Conservation (phyloP, 2,797 vertebrate genomes). For the Girardinus metallicus region DNA sequence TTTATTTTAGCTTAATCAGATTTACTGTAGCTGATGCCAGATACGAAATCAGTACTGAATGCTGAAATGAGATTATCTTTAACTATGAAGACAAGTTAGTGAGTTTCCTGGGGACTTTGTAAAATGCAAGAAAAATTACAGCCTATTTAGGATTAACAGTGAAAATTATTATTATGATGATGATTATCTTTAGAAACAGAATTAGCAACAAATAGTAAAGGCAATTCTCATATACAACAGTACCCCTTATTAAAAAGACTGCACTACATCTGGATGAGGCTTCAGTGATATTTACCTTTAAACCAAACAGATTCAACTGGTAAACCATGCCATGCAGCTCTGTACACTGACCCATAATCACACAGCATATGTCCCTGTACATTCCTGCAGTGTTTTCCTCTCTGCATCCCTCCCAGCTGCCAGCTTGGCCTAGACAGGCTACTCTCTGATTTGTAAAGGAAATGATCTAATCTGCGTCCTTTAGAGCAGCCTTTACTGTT, state of each 20-base stretch:
- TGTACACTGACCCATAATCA: neutral
- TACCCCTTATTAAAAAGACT: neutral
- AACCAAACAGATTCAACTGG: too few relatives aligned
- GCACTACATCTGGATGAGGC: neutral
- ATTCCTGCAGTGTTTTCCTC: conserved; percentile 17
- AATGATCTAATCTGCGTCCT: conserved; percentile 79
- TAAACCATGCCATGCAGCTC: neutral
- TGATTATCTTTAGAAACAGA: neutral
- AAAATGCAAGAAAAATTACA: neutral
- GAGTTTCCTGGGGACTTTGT: neutral
- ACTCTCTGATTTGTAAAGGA: conserved; percentile 77
- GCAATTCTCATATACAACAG: neutral
- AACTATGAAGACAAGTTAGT: neutral
- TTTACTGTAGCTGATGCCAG: neutral
- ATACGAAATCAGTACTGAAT: neutral
- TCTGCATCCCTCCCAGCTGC: conserved; percentile 50
- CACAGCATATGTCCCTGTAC: conserved; percentile 11
- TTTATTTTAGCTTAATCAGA: neutral
- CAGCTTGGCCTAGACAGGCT: conserved; percentile 58
- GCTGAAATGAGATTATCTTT: neutral
- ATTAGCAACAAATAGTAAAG: neutral
- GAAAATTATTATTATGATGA: neutral
- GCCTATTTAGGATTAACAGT: neutral
- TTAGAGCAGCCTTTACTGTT: conserved; percentile 76
- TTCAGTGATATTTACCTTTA: too few relatives aligned